Base-by-base conservation (phyloP, 2,888 invertebrate species). In the Drosophila ezoana region DNA sequence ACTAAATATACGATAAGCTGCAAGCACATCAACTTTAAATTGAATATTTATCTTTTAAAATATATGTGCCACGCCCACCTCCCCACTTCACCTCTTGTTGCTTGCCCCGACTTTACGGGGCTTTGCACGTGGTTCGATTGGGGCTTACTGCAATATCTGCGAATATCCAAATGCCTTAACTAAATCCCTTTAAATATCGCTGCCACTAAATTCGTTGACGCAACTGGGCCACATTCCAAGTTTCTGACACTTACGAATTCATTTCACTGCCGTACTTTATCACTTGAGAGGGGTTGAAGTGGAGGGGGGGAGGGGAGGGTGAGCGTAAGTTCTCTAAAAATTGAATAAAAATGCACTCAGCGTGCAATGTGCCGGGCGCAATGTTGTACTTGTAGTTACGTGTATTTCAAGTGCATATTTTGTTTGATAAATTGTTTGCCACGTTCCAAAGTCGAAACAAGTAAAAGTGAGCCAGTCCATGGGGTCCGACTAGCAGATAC, bases 391-490 rank as follows among this genome's bases (percentile, higher is more conserved):
- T 44, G 38, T 53, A 63, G 69, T 68, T 83, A 79, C 80, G 72
- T 81, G 71, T 83, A 80, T 83, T 86, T 84, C 80, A 86, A 84
- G 84, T 84, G 83, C 84, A 84, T 84, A 84, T 84, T 86, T 84
- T 79, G 80, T 80, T 81, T 84, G 84, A 84, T 84, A 84, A 84
- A 84, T 84, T 84, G 84, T 85, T 82, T 84, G 79, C 74, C 85
- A 76, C 79, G 70, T 63, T 38, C 59, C 61, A 64, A 28, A 69
- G 78, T 72, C 71, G 82, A 81, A 79, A 73, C 81, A 72, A 35
- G 54, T 23, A 69, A 72, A 64, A 64, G 64, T 16, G 13, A n/a
- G 14, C 20, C 14, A 13, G 20, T 20, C 2, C 5, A 13, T 1
- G 8, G 23, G n/a, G 13, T 13, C 9, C 4, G 4, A 10, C 43